phyloP scores from a whole-genome alignment of 2,888 invertebrate species.

The Spisula subtruncata region DNA sequence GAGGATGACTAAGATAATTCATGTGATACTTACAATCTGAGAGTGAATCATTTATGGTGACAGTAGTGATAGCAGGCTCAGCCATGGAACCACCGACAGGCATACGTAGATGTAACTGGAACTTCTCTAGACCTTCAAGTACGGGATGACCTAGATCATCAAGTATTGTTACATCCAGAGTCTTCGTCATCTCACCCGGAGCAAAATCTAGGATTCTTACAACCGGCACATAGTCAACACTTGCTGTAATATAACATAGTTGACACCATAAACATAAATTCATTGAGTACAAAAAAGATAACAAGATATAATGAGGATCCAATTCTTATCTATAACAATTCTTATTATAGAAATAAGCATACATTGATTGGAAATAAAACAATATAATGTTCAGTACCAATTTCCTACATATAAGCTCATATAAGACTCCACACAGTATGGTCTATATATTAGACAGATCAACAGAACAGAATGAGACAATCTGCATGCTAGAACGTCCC shows the following conservation, averaged over 20 bases:
- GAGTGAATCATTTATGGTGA: constrained; percentile 86
- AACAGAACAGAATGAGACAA: background rate
- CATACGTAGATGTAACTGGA: constrained; percentile 85
- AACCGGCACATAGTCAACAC: constrained; percentile 86
- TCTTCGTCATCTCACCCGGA: constrained; percentile 85
- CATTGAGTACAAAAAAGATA: no score
- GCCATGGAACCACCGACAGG: constrained; percentile 86
- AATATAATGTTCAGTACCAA: no score
- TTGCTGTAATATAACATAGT: constrained; percentile 78
- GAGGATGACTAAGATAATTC: no score
- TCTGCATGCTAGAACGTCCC: background rate
- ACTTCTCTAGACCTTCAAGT: constrained; percentile 87
- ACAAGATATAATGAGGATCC: no score
- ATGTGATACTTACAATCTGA: constrained; percentile 85
- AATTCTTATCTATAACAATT: no score
- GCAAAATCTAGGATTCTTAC: constrained; percentile 85
- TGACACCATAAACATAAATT: background rate
- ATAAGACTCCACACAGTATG: no score
- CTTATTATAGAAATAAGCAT: no score
- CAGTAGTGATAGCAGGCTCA: constrained; percentile 80
- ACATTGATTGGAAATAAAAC: no score
- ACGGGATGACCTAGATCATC: constrained; percentile 86
- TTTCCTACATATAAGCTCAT: no score
- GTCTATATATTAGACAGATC: background rate
- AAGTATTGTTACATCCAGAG: constrained; percentile 84